phyloP scores from a whole-genome alignment of 2,113 vertebrate genomes.

The Genyomyrus donnyi region DNA sequence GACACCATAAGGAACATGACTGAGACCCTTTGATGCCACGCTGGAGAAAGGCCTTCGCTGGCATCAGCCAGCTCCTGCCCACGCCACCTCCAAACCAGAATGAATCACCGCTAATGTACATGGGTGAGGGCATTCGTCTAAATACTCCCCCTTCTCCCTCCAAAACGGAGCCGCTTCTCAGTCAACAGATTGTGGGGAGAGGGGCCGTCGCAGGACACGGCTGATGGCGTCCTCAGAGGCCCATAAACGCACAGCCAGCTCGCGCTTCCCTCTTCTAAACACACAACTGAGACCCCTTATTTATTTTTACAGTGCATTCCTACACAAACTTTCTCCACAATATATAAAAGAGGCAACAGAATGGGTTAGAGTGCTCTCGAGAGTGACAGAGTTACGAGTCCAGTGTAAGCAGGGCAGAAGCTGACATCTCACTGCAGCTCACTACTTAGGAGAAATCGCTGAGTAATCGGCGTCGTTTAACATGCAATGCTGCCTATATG shows the following conservation, averaged over 20 bases:
- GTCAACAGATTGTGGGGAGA: neutral
- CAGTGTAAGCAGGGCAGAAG: neutral
- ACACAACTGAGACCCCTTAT: neutral
- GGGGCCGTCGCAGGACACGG: neutral
- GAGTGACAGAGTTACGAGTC: neutral
- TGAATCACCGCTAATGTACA: neutral
- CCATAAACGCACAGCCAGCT: neutral
- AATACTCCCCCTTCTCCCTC: neutral
- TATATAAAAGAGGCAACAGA: neutral
- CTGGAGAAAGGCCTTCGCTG: neutral
- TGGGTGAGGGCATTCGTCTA: neutral
- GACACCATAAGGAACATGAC: neutral
- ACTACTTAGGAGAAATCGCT: neutral
- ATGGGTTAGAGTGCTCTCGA: neutral
- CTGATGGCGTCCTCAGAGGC: neutral
- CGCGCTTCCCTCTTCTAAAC: neutral
- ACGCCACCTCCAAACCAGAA: slow-evolving; percentile 2
- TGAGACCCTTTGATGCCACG: neutral
- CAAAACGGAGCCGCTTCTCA: neutral
- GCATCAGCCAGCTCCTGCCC: neutral
- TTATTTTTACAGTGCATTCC: neutral
- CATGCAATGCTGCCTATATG: neutral
- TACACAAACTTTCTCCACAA: neutral
- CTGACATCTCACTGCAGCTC: neutral
- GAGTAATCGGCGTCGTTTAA: neutral